phyloP scores from a whole-genome alignment of 2,797 vertebrate genomes.

The Eulemur coronatus region DNA sequence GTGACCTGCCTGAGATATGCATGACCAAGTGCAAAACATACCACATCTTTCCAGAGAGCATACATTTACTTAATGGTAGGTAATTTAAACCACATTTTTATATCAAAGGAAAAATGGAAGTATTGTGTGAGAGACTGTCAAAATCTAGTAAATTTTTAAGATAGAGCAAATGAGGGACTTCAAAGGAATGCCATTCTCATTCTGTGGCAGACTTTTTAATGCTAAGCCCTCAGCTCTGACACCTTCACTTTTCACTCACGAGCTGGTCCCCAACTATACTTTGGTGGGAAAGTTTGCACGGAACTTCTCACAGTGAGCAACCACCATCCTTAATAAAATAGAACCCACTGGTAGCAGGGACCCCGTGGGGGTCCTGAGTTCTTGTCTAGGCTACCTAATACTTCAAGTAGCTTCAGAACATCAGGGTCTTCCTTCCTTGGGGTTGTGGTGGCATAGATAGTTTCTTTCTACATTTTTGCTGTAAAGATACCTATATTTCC shows the following conservation, averaged over 20 bases:
- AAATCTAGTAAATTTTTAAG: slow-evolving; percentile 46
- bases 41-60: background rate
- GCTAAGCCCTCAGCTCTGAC: background rate
- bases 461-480: background rate
- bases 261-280: background rate
- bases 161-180: slow-evolving; percentile 30
- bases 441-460: background rate
- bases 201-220: background rate
- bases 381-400: fast-evolving
- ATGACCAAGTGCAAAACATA: background rate
- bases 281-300: background rate
- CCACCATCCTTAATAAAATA: background rate
- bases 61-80: background rate
- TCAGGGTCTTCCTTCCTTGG: background rate
- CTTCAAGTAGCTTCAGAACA: background rate
- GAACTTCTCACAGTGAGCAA: background rate
- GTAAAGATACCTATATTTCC: background rate
- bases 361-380: fast-evolving
- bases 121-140: background rate
- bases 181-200: background rate
- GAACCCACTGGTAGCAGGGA: fast-evolving
- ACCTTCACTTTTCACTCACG: background rate
- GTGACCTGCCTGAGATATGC: background rate
- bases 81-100: slow-evolving; percentile 63
- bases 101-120: slow-evolving; percentile 54